Conservation (phyloP, 2,888 invertebrate genomes). For the Arenicola marina region DNA sequence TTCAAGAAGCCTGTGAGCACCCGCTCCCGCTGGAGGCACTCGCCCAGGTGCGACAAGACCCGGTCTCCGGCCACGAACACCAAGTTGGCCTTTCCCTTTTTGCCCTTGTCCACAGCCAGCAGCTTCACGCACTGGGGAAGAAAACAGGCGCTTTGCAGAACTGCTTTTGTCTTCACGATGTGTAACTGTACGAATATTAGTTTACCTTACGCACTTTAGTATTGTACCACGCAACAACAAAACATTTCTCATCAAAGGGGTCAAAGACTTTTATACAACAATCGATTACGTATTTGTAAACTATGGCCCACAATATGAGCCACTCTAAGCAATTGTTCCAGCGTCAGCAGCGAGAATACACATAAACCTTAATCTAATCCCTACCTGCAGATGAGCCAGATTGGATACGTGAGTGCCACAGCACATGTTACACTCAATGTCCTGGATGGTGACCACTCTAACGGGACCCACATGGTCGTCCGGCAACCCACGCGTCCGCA, state of each 20-base stretch:
- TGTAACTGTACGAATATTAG: neutral
- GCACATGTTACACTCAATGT: constrained; percentile 81
- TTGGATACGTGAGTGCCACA: constrained; percentile 86
- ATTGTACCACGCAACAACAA: too few relatives aligned
- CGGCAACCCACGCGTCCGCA: constrained; percentile 75
- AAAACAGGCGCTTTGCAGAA: too few relatives aligned
- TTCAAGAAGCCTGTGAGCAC: constrained; percentile 73
- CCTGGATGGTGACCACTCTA: constrained; percentile 76
- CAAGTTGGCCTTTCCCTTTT: constrained; percentile 67
- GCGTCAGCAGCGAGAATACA: neutral
- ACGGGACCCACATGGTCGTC: constrained; percentile 79
- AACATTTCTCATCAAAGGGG: too few relatives aligned
- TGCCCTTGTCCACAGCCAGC: constrained; percentile 74
- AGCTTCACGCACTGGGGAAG: constrained; percentile 64
- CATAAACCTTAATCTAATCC: neutral
- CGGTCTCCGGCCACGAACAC: constrained; percentile 76
- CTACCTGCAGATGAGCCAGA: constrained; percentile 67
- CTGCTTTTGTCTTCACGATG: too few relatives aligned
- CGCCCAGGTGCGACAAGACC: constrained; percentile 69
- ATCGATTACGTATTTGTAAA: too few relatives aligned
- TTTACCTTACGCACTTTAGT: too few relatives aligned
- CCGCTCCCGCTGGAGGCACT: constrained; percentile 71
- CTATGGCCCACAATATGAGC: too few relatives aligned
- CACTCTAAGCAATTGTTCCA: neutral
- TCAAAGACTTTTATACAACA: too few relatives aligned